Conservation (phyloP, 2,888 invertebrate genomes). For the Bruchidius siliquastri region DNA sequence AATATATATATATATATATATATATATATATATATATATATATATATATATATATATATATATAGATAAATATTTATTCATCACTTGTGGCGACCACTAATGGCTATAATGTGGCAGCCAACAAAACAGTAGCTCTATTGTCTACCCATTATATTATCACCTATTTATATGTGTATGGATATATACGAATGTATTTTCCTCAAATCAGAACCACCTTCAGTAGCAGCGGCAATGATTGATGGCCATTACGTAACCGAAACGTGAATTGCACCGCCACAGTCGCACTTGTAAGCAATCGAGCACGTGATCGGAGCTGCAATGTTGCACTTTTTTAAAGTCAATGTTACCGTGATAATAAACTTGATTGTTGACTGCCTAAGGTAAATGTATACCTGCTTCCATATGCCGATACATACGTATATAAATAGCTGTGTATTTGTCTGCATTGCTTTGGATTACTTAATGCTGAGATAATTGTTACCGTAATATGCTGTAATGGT, state of each 20-base stretch:
- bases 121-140: no score
- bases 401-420: background rate
- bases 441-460: background rate
- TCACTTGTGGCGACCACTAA: no score
- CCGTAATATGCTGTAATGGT: background rate
- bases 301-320: background rate
- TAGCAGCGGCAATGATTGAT: background rate
- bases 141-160: no score
- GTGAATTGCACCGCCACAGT: background rate
- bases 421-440: background rate
- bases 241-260: background rate
- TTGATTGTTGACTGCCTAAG: background rate
- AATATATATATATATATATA: no score
- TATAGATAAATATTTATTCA: no score
- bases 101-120: no score
- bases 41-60: no score
- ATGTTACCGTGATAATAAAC: slow-evolving; percentile 3
- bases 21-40: no score
- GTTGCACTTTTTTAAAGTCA: background rate
- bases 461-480: slow-evolving; percentile 1
- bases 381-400: background rate
- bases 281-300: background rate
- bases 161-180: no score
- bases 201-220: background rate
- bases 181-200: no score